phyloP scores from a whole-genome alignment of 2,888 invertebrate species.

The Adela reaumurella region DNA sequence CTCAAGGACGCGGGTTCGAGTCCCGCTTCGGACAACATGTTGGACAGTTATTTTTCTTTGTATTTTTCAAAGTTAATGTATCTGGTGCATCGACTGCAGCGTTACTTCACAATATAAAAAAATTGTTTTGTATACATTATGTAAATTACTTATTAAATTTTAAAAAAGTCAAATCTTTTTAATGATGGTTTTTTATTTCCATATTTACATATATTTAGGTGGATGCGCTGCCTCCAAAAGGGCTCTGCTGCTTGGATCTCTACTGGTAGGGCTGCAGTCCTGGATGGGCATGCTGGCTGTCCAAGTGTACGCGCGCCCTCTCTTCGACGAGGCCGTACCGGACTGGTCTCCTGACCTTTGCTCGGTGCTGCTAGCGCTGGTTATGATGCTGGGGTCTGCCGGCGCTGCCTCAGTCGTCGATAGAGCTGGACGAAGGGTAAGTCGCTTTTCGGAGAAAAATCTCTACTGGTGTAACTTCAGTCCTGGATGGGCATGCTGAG shows the following conservation, averaged over 20 bases:
- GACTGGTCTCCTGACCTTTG: slow-evolving; percentile 43
- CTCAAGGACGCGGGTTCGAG: too few species aligned
- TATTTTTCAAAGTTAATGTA: too few species aligned
- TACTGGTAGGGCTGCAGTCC: slow-evolving; percentile 23
- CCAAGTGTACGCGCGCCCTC: slow-evolving; percentile 46
- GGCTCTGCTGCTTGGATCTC: slow-evolving; percentile 13
- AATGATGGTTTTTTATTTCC: too few species aligned
- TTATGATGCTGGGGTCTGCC: slow-evolving; percentile 47
- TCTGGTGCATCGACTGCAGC: too few species aligned
- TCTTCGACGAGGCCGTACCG: slow-evolving; percentile 52
- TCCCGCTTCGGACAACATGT: too few species aligned
- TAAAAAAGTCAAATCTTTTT: too few species aligned
- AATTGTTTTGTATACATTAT: too few species aligned
- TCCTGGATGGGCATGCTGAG: slow-evolving; percentile 42
- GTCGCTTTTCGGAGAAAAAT: too few species aligned
- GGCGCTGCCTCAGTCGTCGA: slow-evolving; percentile 50
- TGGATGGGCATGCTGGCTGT: slow-evolving; percentile 43
- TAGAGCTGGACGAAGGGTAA: slow-evolving; percentile 56
- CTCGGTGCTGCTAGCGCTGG: slow-evolving; percentile 56
- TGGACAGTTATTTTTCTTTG: too few species aligned
- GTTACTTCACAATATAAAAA: too few species aligned
- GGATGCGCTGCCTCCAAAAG: slow-evolving; percentile 33
- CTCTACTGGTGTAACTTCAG: slow-evolving; percentile 19
- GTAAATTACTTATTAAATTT: too few species aligned
- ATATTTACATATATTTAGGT: slow-evolving; percentile 17